Evolutionary conservation across 2,113 vertebrate genomes (phyloP).

Genomic region (Archocentrus centrarchus): DNA sequence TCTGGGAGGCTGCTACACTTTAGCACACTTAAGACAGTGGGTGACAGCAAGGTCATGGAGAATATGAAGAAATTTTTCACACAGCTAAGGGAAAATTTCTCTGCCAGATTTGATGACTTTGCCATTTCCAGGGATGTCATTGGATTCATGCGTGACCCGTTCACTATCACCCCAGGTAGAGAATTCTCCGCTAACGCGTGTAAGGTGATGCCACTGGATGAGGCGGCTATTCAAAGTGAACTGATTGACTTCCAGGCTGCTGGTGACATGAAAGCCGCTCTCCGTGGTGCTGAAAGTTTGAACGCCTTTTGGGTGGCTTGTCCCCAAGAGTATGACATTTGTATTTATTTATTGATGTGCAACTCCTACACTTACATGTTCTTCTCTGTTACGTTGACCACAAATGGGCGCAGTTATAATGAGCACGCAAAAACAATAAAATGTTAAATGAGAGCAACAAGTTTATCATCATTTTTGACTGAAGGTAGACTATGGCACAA

Average conservation of each 20-base stretch:
- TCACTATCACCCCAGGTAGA: no score
- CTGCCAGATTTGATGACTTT: not conserved
- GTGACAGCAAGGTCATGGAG: not conserved
- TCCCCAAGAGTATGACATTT: no score
- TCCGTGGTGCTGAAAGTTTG: constrained; percentile 12
- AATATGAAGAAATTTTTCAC: not conserved
- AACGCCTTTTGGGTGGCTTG: not conserved
- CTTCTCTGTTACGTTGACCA: no score
- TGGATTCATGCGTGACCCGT: not conserved
- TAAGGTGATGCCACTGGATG: not conserved
- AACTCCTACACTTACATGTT: no score
- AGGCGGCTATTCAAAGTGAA: not conserved
- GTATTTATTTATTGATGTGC: no score
- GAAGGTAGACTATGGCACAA: no score
- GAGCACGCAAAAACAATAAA: no score
- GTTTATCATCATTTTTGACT: no score
- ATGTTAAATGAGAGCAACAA: no score
- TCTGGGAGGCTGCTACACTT: not conserved
- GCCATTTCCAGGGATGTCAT: not conserved
- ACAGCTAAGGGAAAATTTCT: not conserved
- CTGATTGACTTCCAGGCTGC: not conserved
- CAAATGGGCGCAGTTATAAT: no score
- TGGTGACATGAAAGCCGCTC: constrained; percentile 2
- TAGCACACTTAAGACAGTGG: not conserved
- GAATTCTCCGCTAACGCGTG: not conserved